Evolutionary conservation across 2,113 vertebrate species (phyloP).

Genomic region (Marcusenius ussheri): DNA sequence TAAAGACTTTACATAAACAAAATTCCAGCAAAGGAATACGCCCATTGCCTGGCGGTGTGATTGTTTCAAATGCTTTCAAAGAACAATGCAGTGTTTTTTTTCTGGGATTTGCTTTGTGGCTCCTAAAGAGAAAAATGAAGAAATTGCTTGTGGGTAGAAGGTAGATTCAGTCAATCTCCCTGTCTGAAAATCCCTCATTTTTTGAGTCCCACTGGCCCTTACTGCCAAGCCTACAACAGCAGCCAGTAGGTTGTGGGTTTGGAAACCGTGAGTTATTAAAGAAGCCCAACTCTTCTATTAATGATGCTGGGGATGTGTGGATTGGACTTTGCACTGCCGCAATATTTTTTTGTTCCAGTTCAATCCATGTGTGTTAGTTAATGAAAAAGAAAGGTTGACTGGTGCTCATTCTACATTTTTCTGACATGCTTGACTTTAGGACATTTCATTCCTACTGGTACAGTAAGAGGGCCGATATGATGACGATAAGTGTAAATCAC

Average conservation of each 20-base stretch:
- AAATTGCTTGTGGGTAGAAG: neutral
- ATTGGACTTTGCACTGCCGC: neutral
- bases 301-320: neutral
- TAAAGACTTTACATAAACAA: conserved; percentile 1
- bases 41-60: neutral
- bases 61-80: neutral
- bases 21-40: neutral
- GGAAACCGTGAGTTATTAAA: neutral
- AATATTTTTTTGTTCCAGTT: neutral
- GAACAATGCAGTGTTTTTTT: neutral
- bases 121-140: neutral
- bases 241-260: neutral
- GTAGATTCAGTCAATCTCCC: neutral
- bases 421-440: neutral
- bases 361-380: neutral
- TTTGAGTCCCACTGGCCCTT: neutral
- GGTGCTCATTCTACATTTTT: neutral
- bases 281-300: neutral
- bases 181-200: neutral
- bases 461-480: neutral
- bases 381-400: neutral
- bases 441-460: neutral
- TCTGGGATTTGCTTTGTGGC: neutral
- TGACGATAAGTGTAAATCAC: neutral
- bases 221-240: neutral